Evolutionary conservation across 2,888 invertebrate genomes (phyloP).

Genomic region (Rhingia rostrata): DNA sequence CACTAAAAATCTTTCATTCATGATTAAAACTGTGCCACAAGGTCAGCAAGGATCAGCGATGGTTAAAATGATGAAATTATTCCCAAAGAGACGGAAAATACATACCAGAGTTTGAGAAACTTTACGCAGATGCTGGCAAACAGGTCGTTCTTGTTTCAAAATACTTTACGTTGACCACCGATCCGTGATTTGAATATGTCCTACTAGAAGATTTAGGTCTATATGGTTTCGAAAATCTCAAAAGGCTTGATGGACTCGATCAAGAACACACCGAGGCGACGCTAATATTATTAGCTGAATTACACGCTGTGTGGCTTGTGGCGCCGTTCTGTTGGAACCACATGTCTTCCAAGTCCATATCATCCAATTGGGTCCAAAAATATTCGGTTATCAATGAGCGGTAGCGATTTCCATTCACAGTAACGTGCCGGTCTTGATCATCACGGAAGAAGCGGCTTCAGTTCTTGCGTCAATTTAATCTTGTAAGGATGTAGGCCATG

Average conservation of each 20-base stretch:
- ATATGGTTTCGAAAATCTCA: conserved; percentile 78
- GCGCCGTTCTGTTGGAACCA: no score
- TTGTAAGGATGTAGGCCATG: no score
- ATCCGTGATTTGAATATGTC: conserved; percentile 78
- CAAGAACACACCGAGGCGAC: conserved; percentile 77
- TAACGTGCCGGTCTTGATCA: no score
- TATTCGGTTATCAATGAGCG: no score
- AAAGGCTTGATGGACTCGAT: conserved; percentile 78
- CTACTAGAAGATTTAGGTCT: conserved; percentile 80
- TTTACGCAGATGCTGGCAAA: conserved; percentile 78
- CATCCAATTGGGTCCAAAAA: no score
- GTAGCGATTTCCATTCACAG: no score
- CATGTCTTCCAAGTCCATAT: no score
- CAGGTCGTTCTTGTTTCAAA: conserved; percentile 79
- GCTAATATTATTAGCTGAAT: conserved; percentile 78
- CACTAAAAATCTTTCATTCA: conserved; percentile 75
- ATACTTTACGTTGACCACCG: conserved; percentile 76
- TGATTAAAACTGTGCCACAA: conserved; percentile 79
- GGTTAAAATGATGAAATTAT: conserved; percentile 77
- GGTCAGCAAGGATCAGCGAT: conserved; percentile 51
- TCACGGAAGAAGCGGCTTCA: no score
- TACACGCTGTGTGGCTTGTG: conserved; percentile 81
- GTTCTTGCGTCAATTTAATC: no score
- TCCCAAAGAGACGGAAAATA: conserved; percentile 79
- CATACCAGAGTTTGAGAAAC: conserved; percentile 79